Evolutionary conservation across 2,888 invertebrate species (phyloP), one percentile per base, ranked within the genome.

Genomic region (Rhagonycha lutea): DNA sequence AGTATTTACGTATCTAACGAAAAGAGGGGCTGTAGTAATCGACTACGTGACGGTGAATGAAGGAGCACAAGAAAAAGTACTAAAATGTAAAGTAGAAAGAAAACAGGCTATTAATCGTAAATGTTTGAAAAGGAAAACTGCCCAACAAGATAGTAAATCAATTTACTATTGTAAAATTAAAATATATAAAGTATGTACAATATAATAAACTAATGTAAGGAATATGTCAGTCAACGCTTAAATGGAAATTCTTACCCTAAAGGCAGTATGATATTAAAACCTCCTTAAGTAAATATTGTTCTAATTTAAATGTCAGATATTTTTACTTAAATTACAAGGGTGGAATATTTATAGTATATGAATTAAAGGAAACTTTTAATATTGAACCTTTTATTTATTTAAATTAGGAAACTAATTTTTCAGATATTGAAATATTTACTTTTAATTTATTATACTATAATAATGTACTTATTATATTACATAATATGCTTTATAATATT

Each of bases 11-110:
- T 24, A 65, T 65, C 63, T 24, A 12, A 26, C 63, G 63, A 65
- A 65, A 65, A 65, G 63, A 65, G 63, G 63, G 63, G 63, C 26
- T 65, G 63, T n/a, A 65, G 63, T 65, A 65, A 65, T 65, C 63
- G 63, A 65, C 63, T 65, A 65, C 63, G 63, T 65, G 63, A 65
- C 63, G 63, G 63, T 65, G 63, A 65, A 65, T 65, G 63, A 65
- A 65, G 63, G 63, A 26, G 63, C 63, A 65, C 63, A 65, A 65
- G 63, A 65, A 65, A 65, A 65, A 65, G 63, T 65, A 65, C 63
- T 26, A 65, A 65, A 65, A 65, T 65, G 63, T 65, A 65, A 65
- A 65, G 63, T 65, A 65, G 63, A 65, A 65, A 24, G 63, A 65
- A 65, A 65, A 65, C 63, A 65, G 24, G 63, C 63, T 26, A 65